Base-by-base conservation (phyloP, 2,888 invertebrate genomes). In the Tenthredo scrophulariae region DNA sequence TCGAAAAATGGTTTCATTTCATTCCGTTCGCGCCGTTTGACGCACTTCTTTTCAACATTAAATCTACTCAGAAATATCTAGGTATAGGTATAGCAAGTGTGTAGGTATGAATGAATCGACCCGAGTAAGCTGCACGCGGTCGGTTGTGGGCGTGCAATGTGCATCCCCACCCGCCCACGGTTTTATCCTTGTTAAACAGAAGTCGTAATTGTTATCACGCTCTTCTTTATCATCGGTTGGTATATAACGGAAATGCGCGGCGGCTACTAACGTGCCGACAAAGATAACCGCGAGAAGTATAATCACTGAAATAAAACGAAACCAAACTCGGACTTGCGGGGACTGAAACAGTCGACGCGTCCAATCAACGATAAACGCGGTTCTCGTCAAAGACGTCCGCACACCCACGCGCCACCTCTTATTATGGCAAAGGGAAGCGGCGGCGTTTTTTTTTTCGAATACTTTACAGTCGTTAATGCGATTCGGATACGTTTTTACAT, bases 201-300 rank as follows among this genome's bases (percentile, higher is more conserved):
- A 82, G 40, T 82, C 65, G 67, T 83, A 83, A 79, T 83, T 67
- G 82, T 83, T 83, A 83, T 83, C 82, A 83, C 82, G 82, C 82
- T 43, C 65, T 83, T 83, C 65, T 83, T 83, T 83, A 83, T 83
- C 82, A 46, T 18, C 67, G 43, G 82, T 83, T 43, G 67, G 82
- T 83, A 18, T 67, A 43, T 67, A 67, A 83, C 82, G 82, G 82
- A 83, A 83, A 83, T 40, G 82, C 67, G 46, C 65, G 82, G 67
- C 82, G 82, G 82, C 67, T 83, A 83, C 82, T 67, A 29, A 83
- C 65, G 82, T 67, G 82, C 82, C 82, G 82, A 83, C 82, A 83
- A 83, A 83, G 82, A 83, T 83, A 83, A 83, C 65, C 67, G 82
- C 82, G 82, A 83, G 82, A 83, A 67, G 82, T 67, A 67, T 83